Evolutionary conservation across 2,888 invertebrate genomes (phyloP).

Genomic region (Cantharis flavilabris): DNA sequence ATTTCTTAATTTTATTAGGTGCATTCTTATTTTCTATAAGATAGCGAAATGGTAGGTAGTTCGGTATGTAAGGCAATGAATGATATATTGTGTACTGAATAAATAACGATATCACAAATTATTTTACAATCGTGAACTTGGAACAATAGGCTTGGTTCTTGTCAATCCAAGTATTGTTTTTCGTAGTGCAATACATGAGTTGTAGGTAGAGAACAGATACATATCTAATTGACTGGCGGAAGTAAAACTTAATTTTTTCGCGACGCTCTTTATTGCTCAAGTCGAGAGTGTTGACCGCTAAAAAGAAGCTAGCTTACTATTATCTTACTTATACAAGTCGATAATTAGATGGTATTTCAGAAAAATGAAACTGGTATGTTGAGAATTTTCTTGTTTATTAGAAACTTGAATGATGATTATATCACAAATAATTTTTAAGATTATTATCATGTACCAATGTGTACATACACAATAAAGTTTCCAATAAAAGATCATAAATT

Average conservation of each 20-base stretch:
- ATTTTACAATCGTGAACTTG: slow-evolving; percentile 15
- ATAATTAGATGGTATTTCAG: not conserved
- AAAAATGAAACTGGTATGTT: not conserved
- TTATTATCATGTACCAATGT: not conserved
- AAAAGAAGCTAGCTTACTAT: not conserved
- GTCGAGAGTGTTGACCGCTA: slow-evolving; percentile 19
- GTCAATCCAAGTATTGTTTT: slow-evolving; percentile 12
- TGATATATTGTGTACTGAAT: slow-evolving; percentile 15
- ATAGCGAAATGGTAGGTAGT: not conserved
- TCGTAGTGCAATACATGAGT: not conserved
- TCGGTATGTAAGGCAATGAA: slow-evolving; percentile 7
- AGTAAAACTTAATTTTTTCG: slow-evolving; percentile 17
- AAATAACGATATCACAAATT: slow-evolving; percentile 22
- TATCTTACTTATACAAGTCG: not conserved
- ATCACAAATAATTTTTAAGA: not conserved
- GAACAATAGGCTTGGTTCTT: slow-evolving; percentile 19
- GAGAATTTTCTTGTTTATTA: not conserved
- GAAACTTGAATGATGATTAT: not conserved
- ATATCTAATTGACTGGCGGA: slow-evolving; percentile 2
- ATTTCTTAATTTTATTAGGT: not conserved
- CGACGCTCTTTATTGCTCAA: slow-evolving; percentile 15
- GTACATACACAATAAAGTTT: not conserved
- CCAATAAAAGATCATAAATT: not conserved
- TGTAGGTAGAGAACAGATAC: not conserved
- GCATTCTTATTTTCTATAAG: not conserved